A percentile compares a stretch with the other conserved stretches of the same genome.
phyloP scores from a whole-genome alignment of 1,140 invertebrate genomes.

The Mactra quadrangularis region DNA sequence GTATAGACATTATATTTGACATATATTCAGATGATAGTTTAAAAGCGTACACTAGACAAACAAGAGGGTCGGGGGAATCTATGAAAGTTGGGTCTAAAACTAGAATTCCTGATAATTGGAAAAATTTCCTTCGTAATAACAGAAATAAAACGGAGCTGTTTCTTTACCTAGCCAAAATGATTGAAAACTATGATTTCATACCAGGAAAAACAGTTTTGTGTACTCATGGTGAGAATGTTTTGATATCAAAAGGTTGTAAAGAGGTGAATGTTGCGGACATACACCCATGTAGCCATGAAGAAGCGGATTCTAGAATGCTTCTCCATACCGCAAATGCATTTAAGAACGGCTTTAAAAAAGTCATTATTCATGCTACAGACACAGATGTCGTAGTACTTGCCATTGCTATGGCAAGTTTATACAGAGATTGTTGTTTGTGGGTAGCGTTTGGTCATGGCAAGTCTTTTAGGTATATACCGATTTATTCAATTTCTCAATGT shows the following conservation, averaged over 20 bases:
- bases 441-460: conserved; percentile 31
- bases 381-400: conserved; percentile 16
- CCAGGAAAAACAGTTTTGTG: too few relatives aligned
- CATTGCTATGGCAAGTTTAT: not conserved
- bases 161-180: too few relatives aligned
- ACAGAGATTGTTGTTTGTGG: conserved; percentile 17
- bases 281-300: not conserved
- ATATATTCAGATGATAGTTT: conserved; percentile 22
- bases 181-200: not conserved
- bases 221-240: not conserved
- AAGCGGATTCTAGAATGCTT: conserved; percentile 6
- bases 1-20: conserved; percentile 47
- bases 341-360: not conserved
- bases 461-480: conserved; percentile 1
- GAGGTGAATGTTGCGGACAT: not conserved
- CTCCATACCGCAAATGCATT: conserved; percentile 6
- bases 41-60: conserved; percentile 12
- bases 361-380: conserved; percentile 1
- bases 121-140: not conserved
- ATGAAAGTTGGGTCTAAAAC: not conserved
- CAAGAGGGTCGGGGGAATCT: not conserved
- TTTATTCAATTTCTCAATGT: not conserved
- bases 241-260: not conserved
- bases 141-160: not conserved
- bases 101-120: not conserved